Base-by-base conservation (phyloP, 2,113 vertebrate genomes). In the Climacteris rufus region DNA sequence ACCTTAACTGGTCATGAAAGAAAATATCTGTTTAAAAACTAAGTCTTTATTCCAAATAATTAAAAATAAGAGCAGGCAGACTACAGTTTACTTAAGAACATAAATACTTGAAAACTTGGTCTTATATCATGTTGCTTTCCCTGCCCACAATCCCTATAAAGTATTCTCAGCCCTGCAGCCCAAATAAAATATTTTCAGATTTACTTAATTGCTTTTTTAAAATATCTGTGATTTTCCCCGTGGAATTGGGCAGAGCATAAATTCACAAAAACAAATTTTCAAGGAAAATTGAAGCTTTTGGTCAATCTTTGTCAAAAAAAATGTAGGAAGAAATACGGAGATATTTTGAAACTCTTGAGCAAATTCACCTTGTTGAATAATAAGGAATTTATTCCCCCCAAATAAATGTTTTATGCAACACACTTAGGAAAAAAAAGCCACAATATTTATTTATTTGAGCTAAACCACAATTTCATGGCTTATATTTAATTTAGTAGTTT, bases 21-120 rank as follows among this genome's bases (percentile, higher is more conserved):
- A 88, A 96, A 97, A 96, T 21, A 93, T 37, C 95, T 95, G 75
- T 93, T 97, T 90, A 84, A 92, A 94, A 83, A 49, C 33, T 19
- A 57, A 57, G 7, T 44, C 21, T 81, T 35, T n/a, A 20, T 40
- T 92, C 22, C 49, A 54, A 72, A 39, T 44, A 30, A 25, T 31
- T 24, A 33, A 54, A 68, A 85, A 79, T 27, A 68, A 68, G 12
- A 79, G 11, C 16, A 64, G 24, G 11, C 13, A 83, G 9, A 11
- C 21, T 64, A 25, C 52, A 68, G 15, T 82, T 79, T 68, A 52
- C 9, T 60, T 85, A 75, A 82, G 39, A 78, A 47, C 19, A 53
- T 3, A 81, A 89, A 50, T 52, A 52, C 28, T 45, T 75, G 17
- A 66, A 66, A 78, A 68, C 2, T 71, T 71, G 18, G 13, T 5